Conservation (phyloP, 2,888 invertebrate genomes). For the Pteria penguin region DNA sequence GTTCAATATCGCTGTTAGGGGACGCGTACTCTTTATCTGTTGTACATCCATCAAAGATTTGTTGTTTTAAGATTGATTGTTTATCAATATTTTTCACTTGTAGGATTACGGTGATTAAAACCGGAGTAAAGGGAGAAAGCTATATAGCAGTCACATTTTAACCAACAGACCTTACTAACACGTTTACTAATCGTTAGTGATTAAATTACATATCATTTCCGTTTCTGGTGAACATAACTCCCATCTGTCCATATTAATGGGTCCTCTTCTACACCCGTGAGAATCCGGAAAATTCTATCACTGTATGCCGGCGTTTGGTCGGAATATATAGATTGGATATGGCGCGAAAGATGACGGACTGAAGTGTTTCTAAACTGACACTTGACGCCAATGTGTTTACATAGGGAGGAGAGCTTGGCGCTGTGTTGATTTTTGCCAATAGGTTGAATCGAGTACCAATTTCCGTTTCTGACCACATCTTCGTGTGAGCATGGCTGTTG, state of each 20-base stretch:
- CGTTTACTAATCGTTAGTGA: too few species aligned
- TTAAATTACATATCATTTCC: too few species aligned
- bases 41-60: too few species aligned
- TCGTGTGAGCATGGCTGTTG: constrained; percentile 42
- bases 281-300: constrained; percentile 22
- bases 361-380: constrained; percentile 47
- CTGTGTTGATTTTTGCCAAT: constrained; percentile 54
- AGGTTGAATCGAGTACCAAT: constrained; percentile 45
- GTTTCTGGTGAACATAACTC: too few species aligned
- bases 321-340: constrained; percentile 19
- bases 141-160: too few species aligned
- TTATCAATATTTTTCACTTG: too few species aligned
- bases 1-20: too few species aligned
- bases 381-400: constrained; percentile 44
- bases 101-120: too few species aligned
- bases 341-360: constrained; percentile 25
- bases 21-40: too few species aligned
- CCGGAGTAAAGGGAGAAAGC: too few species aligned
- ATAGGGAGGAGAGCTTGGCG: constrained; percentile 44
- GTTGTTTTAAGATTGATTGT: too few species aligned
- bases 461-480: constrained; percentile 10
- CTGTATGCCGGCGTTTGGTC: constrained; percentile 37
- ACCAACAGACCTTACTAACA: too few species aligned
- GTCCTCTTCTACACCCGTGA: constrained; percentile 2
- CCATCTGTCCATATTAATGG: neutral